Evolutionary conservation across 2,113 vertebrate genomes (phyloP), one percentile per base, ranked within the genome.

Genomic region (Ascaphus truei): DNA sequence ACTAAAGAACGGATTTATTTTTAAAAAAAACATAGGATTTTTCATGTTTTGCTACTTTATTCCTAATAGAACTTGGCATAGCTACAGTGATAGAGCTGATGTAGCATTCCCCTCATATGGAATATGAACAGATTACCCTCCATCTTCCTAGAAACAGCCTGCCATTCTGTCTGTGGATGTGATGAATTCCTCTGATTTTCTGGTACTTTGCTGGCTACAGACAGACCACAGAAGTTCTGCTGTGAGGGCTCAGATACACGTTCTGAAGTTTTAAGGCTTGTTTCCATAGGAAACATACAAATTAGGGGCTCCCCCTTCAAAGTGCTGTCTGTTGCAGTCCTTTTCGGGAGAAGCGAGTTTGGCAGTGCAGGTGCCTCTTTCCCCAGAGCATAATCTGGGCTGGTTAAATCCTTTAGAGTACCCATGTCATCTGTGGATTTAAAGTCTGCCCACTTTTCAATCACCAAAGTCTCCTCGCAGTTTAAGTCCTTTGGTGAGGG

Each of bases 271-370:
- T 86, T 86, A 81, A 87, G 73, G 78, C 90, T 89, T 72, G 88
- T 96, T 98, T 98, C 96, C 96, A 95, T 92, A 83, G 97, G 95
- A 98, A 99, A 98, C 93, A 95, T 93, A 95, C 87, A 88, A 3
- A 83, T 82, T 80, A 86, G 86, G 71, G 87, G 72, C 61, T 77
- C 79, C 76, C 82, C 82, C 55, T 92, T 92, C 77, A 81, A 57
- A 63, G 59, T 76, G 76, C 83, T 86, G 29, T 85, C 77, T 80
- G 84, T 80, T 85, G 75, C 74, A 85, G 81, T 77, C 75, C 68
- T 82, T 80, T 75, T 77, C 52, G 74, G 68, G 68, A 82, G 78
- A 72, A 78, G 39, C 81, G 84, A 56, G 61, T 73, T 83, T 85
- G 85, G 88, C 78, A 85, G 80, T 81, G 86, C 68, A 82, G 64